Base-by-base conservation (phyloP, 2,113 vertebrate genomes). In the Crotophaga sulcirostris region DNA sequence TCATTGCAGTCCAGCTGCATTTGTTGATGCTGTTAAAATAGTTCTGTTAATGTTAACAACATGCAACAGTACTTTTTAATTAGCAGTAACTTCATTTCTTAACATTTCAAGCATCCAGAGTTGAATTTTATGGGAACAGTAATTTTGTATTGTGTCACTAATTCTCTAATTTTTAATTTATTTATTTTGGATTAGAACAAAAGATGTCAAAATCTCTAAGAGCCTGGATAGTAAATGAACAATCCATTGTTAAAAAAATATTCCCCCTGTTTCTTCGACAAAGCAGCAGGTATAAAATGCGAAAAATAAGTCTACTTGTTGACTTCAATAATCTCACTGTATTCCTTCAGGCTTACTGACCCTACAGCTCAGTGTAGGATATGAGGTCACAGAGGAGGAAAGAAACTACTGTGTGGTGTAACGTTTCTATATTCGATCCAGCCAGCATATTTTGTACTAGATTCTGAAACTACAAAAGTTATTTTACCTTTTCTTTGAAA, bases 371-470 rank as follows among this genome's bases (percentile, higher is more conserved):
- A 29, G 11, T 64, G 31, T 24, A 70, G 12, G 5, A 31, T 67
- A 23, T 4, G 4, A 75, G 7, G 13, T 2, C 31, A 58, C 13
- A 64, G 26, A 47, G 20, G 0, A 0, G 2, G 19, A 86, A 75
- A 40, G 11, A 87, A 55, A 13, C n/a, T 83, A 29, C 29, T 77
- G 7, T 5, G 4, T 3, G 5, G 3, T 58, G 7, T 34, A 40
- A 16, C 7, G 40, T 40, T 64, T 63, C 6, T 3, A 3, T 55
- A 6, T 11, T 36, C 5, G 5, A 86, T 42, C 3, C n/a, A 29
- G 2, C 64, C 16, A 70, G 40, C 4, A 19, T 55, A 36, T 63
- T 70, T 84, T 74, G 10, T 17, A 73, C 51, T 34, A 59, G 5
- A 5, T 75, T 84, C 18, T 72, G 14, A 84, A 33, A 16, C 25